These are phyloP conservation scores for Epizoanthus rinbou DNA, from an alignment of 92 coral and sea anemone genomes.

Conservation along the genomic window DNA sequence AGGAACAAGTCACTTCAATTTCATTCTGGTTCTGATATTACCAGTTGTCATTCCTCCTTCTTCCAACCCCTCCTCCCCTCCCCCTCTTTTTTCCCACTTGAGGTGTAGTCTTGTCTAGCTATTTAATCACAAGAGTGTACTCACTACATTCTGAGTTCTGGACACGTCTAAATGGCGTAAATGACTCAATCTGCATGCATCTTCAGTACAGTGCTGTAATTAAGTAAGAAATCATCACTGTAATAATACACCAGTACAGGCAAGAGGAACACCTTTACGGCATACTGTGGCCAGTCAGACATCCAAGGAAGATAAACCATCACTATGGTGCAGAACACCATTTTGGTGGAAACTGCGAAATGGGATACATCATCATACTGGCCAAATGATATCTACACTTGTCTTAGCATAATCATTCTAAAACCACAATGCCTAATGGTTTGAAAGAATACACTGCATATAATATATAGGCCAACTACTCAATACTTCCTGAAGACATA, in stretches of 20 bases:
- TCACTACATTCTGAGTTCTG: neutral
- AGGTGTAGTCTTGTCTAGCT: no score
- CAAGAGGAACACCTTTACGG: neutral
- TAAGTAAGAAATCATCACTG: neutral
- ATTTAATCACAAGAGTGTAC: neutral
- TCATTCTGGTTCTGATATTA: no score
- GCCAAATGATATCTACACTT: neutral
- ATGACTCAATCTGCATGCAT: no score
- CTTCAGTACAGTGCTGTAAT: neutral
- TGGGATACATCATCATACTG: slow-evolving; percentile 33
- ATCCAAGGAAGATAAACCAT: slow-evolving; percentile 33
- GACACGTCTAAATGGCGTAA: no score
- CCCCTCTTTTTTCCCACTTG: no score
- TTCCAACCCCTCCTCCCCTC: no score
- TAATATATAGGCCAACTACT: no score
- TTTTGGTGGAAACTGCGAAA: slow-evolving; percentile 37
- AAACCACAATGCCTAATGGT: no score
- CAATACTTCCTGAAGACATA: no score
- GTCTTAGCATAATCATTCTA: neutral
- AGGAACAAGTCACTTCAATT: no score
- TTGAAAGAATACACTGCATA: no score
- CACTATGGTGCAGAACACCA: slow-evolving; percentile 23
- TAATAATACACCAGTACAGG: neutral
- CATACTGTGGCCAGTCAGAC: slow-evolving; percentile 13
- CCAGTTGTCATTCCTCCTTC: no score